Conservation (phyloP, 2,797 vertebrate genomes). For the Emydoidea blandingii region DNA sequence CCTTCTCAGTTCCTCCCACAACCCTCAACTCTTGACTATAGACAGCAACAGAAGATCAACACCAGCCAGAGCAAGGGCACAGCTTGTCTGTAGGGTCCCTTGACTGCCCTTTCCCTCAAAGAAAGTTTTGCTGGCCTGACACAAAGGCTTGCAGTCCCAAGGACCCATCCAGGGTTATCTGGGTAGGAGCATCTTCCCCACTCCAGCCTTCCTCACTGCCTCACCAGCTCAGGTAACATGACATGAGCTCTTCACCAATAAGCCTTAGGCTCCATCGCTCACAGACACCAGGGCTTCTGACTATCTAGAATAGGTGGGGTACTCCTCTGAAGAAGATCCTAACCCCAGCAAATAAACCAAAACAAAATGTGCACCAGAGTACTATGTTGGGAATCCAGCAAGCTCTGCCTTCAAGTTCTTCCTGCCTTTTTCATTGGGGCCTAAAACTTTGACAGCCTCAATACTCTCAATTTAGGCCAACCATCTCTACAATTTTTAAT, state of each 20-base stretch:
- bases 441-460: slow-evolving; percentile 14
- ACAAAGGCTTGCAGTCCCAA: not conserved
- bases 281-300: not conserved
- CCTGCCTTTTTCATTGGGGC: slow-evolving; percentile 3
- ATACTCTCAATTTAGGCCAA: slow-evolving; percentile 9
- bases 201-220: rapidly evolving
- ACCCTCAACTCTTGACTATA: rapidly evolving
- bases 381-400: rapidly evolving
- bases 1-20: not conserved
- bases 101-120: not conserved
- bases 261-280: not conserved
- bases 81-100: rapidly evolving
- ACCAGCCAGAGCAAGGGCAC: not conserved
- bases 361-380: rapidly evolving
- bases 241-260: not conserved
- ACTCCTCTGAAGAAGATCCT: not conserved
- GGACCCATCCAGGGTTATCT: not conserved
- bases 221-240: rapidly evolving
- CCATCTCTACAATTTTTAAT: not conserved
- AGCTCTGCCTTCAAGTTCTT: slow-evolving; percentile 23
- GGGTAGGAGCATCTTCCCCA: not conserved
- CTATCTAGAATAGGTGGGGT: not conserved
- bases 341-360: not conserved
- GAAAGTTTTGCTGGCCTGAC: rapidly evolving
- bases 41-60: not conserved